These are phyloP conservation scores for Elaphurus davidianus DNA, from an alignment of 2,113 vertebrate species.

Conservation along the genomic window DNA sequence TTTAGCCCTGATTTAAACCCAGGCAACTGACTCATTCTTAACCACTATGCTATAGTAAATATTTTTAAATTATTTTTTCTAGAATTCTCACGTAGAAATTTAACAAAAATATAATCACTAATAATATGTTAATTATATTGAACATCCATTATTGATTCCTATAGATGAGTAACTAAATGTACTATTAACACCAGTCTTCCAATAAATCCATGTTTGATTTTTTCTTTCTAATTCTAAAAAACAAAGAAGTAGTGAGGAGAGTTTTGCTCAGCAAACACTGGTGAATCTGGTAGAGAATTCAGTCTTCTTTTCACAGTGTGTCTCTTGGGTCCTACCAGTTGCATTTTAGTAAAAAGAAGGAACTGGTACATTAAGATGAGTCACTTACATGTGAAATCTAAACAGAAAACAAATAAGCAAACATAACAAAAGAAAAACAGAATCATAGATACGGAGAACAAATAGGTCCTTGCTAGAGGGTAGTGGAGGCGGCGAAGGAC, in stretches of 20 bases:
- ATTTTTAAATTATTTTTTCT: neutral
- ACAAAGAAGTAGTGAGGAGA: neutral
- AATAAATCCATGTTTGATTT: neutral
- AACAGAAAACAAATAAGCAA: neutral
- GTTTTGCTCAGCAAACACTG: neutral
- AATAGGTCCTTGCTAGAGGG: neutral
- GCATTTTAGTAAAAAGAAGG: neutral
- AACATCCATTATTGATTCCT: neutral
- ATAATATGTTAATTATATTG: neutral
- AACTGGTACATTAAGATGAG: neutral
- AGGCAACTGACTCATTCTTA: neutral
- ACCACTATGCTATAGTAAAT: neutral
- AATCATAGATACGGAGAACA: neutral
- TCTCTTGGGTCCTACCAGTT: neutral
- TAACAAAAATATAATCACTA: neutral
- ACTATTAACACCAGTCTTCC: neutral
- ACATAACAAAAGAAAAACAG: neutral
- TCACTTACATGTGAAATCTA: neutral
- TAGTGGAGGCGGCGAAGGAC: rapidly evolving
- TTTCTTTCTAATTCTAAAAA: neutral
- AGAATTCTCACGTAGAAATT: neutral
- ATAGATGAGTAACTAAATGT: neutral
- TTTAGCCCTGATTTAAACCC: neutral
- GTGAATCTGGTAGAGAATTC: neutral
- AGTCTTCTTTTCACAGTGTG: neutral